Base-by-base conservation (phyloP, 2,797 vertebrate genomes). In the Lacerta bilineata region DNA sequence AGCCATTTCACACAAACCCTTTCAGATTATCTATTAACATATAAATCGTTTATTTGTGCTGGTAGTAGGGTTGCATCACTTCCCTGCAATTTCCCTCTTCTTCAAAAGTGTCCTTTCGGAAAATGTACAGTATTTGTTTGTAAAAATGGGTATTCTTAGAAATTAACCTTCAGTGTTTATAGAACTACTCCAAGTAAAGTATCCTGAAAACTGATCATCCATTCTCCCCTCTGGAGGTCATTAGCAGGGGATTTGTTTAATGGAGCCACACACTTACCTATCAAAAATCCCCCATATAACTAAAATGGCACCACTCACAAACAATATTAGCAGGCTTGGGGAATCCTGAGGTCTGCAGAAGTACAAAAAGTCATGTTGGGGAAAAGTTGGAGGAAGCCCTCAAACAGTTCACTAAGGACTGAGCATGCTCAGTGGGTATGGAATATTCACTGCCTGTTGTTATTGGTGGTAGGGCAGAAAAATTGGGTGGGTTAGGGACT, bases 21-120 rank as follows among this genome's bases (percentile, higher is more conserved):
- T 91, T 90, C 68, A 91, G 55, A 81, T 89, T 25, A 88, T 2
- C 23, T 85, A 76, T 11, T 5, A 43, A 4, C 50, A 55, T 55
- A 55, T 55, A 55, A 55, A 55, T 55, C 8, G 3, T 29, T 83
- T 83, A 29, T 80, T 36, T 29, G 10, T 80, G 33, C 1, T 13
- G 77, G 39, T 75, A 43, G 10, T 3, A 20, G n/a, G 46, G 29
- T 80, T 27, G 15, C 64, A 61, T 43, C 20, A 69, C 4, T 46
- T 78, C 50, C 36, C 27, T 55, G 33, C 43, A 71, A 27, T 69
- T 79, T 69, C 50, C 23, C 10, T 66, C 29, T 46, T 78, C n/a
- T 50, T 50, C 25, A 46, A 85, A 68, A 69, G 46, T 69, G 7
- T 36, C 15, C 61, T 69, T 41, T 11, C 27, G 5, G 43, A 84